Evolutionary conservation across 2,113 vertebrate species (phyloP).

Genomic region (Sprattus sprattus): DNA sequence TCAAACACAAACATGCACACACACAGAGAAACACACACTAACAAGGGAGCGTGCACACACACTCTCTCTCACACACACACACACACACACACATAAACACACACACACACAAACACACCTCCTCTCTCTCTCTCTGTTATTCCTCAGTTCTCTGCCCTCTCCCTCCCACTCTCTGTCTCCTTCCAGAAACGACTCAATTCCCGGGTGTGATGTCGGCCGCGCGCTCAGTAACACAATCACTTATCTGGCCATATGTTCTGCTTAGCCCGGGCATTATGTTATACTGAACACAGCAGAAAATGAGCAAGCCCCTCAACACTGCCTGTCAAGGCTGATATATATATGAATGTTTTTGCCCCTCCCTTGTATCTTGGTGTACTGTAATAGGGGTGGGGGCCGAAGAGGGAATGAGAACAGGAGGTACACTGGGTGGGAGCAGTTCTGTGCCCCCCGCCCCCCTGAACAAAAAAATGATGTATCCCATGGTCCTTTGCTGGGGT

Average conservation of each 20-base stretch:
- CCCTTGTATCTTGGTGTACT: neutral
- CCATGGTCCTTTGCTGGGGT: slow-evolving; percentile 21
- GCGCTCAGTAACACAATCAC: neutral
- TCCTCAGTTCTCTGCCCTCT: neutral
- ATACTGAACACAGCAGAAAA: neutral
- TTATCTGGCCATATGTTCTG: slow-evolving; percentile 7
- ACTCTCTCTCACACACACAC: neutral
- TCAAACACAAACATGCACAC: neutral
- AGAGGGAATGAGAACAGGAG: neutral
- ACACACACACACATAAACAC: neutral
- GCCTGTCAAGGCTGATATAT: neutral
- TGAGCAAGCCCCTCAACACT: neutral
- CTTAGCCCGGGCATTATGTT: neutral
- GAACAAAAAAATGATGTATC: neutral
- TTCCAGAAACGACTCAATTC: neutral
- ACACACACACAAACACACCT: neutral
- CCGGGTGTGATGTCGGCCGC: neutral
- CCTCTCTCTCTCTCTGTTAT: neutral
- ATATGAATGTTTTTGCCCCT: neutral
- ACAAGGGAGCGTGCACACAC: neutral
- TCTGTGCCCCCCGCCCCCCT: neutral
- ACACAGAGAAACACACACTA: neutral
- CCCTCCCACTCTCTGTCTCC: neutral
- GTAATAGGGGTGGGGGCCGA: neutral
- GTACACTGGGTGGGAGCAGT: neutral